Evolutionary conservation across 2,113 vertebrate genomes (phyloP), one percentile per base, ranked within the genome.

Genomic region (Sisor rabdophorus): DNA sequence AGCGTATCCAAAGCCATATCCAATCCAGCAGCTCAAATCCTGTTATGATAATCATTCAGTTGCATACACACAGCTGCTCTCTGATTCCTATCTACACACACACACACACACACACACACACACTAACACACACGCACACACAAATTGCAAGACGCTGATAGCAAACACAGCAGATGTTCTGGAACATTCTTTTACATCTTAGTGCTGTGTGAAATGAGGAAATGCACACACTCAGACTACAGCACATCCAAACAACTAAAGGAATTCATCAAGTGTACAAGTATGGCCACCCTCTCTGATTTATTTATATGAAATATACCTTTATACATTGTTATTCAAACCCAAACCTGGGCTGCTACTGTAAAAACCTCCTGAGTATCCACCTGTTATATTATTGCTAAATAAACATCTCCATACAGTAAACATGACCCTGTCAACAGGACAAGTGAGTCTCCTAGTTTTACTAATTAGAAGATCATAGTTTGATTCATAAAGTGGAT

Each of bases 41-140:
- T 78, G 77, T 78, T 78, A 78, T 32, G 52, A 72, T 63, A 63
- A 78, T 72, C 77, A 78, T 72, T 73, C 69, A 48, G 77, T 56
- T 56, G 77, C 77, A 65, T 36, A 28, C 32, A 47, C 77, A 73
- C 58, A 73, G 68, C 76, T 72, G 68, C 68, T 64, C 76, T 71
- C 56, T 61, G 76, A 63, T 63, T 78, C 48, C 58, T 48, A 4
- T 64, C 69, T 40, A 17, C 52, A 50, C 60, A 76, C 28, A 44
- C 40, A 44, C 40, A 44, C 40, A 44, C 40, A 44, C n/a, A 63
- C 74, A 17, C 52, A 50, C 60, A 76, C 28, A 17, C 52, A 50
- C 59, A 76, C 28, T n/a, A n/a, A 44, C 40, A 44, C n/a, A 63
- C 74, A 17, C 52, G 40, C 60, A 76, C 28, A 17, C 52, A 50